Evolutionary conservation across 1,140 invertebrate species (phyloP).

Genomic region (Platorchestia sp.): DNA sequence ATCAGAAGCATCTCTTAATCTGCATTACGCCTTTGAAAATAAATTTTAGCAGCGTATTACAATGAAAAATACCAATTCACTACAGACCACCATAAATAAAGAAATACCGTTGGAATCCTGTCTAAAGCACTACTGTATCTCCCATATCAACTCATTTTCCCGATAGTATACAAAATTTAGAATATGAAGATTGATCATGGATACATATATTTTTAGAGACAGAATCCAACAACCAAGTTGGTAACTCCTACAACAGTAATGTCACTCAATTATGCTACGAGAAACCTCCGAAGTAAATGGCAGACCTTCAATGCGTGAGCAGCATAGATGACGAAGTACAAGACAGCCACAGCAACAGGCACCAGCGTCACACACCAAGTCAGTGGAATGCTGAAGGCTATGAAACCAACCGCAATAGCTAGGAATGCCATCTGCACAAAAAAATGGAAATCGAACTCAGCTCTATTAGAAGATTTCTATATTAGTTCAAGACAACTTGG

Average conservation of each 20-base stretch:
- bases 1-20: too few relatives aligned
- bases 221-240: too few relatives aligned
- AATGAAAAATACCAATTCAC: too few relatives aligned
- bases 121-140: background rate
- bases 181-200: too few relatives aligned
- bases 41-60: too few relatives aligned
- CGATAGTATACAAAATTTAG: too few relatives aligned
- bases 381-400: slow-evolving; percentile 73
- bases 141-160: background rate
- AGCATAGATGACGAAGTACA: slow-evolving; percentile 72
- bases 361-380: slow-evolving; percentile 72
- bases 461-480: background rate
- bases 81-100: too few relatives aligned
- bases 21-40: too few relatives aligned
- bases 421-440: slow-evolving; percentile 60
- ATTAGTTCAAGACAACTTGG: background rate
- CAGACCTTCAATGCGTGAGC: slow-evolving; percentile 71
- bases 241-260: too few relatives aligned
- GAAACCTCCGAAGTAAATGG: background rate
- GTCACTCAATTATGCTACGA: background rate
- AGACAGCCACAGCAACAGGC: slow-evolving; percentile 71
- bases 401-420: slow-evolving; percentile 58
- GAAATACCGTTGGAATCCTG: too few relatives aligned
- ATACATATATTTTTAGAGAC: too few relatives aligned
- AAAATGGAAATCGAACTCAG: background rate